Evolutionary conservation across 2,888 invertebrate species (phyloP).

Genomic region (Eupithecia dodoneata): DNA sequence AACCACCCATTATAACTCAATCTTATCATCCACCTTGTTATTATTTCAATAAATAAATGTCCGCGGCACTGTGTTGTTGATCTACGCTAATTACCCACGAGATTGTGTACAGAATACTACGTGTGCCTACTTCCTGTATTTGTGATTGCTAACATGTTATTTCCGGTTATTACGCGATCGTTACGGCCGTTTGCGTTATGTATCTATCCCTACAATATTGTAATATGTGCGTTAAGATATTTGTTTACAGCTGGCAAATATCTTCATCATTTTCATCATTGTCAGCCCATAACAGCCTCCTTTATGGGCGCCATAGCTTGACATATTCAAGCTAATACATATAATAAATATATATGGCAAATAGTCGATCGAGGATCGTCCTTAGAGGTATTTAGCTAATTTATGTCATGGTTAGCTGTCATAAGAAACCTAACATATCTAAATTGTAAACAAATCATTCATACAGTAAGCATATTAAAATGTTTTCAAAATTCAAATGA

Average conservation of each 20-base stretch:
- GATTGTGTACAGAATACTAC: conserved; percentile 14
- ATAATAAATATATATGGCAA: no score
- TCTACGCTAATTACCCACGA: conserved; percentile 17
- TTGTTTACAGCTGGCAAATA: neutral
- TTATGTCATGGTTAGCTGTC: no score
- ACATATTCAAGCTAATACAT: no score
- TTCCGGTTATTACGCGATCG: conserved; percentile 9
- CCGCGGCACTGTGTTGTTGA: conserved; percentile 10
- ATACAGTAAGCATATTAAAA: no score
- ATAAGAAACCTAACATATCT: no score
- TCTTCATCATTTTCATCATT: neutral
- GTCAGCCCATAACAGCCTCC: neutral
- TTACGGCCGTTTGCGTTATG: neutral
- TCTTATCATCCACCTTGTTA: neutral
- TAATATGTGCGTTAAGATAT: neutral
- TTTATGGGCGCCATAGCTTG: neutral
- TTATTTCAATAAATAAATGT: neutral
- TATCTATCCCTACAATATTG: neutral
- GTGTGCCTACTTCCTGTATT: conserved; percentile 16
- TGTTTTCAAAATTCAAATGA: no score
- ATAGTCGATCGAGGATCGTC: no score
- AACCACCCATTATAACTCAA: no score
- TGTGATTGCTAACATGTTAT: conserved; percentile 21
- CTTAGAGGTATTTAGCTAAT: no score
- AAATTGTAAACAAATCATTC: no score